These are phyloP conservation scores for Neodiprion pinetum DNA, from an alignment of 1,140 invertebrate species.

Conservation along the genomic window DNA sequence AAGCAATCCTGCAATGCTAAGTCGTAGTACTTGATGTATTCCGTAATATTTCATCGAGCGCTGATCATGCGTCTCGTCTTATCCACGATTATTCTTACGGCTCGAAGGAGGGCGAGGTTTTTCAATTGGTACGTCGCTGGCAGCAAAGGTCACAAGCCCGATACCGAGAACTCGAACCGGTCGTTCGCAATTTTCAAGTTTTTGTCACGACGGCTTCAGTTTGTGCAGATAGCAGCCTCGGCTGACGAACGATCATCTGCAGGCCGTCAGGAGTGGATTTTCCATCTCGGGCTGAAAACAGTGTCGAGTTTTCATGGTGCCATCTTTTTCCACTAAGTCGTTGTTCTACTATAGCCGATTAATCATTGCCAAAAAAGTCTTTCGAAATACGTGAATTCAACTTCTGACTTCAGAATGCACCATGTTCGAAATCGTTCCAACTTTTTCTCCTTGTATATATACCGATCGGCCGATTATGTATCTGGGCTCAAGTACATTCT, in stretches of 20 bases:
- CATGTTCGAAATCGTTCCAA: no score
- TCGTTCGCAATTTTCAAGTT: constrained; percentile 1
- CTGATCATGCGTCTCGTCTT: no score
- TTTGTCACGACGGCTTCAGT: not conserved
- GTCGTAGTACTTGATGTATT: not conserved
- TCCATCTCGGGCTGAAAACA: not conserved
- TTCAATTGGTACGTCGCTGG: not conserved
- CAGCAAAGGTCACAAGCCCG: not conserved
- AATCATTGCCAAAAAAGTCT: not conserved
- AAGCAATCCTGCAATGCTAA: not conserved
- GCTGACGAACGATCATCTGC: not conserved
- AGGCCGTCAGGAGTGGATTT: not conserved
- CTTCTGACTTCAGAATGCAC: no score
- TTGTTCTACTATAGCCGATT: not conserved
- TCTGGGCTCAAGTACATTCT: no score
- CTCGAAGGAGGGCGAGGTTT: no score
- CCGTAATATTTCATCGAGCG: not conserved
- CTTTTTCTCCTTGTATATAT: no score
- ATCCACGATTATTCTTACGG: no score
- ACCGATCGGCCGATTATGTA: no score
- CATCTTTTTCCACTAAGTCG: not conserved
- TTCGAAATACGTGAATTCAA: no score
- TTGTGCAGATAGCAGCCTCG: not conserved
- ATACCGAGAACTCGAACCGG: not conserved
- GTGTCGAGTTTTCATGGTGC: not conserved